These are phyloP conservation scores for Phalanger gymnotis DNA, from an alignment of 2,797 vertebrate species.

Conservation along the genomic window DNA sequence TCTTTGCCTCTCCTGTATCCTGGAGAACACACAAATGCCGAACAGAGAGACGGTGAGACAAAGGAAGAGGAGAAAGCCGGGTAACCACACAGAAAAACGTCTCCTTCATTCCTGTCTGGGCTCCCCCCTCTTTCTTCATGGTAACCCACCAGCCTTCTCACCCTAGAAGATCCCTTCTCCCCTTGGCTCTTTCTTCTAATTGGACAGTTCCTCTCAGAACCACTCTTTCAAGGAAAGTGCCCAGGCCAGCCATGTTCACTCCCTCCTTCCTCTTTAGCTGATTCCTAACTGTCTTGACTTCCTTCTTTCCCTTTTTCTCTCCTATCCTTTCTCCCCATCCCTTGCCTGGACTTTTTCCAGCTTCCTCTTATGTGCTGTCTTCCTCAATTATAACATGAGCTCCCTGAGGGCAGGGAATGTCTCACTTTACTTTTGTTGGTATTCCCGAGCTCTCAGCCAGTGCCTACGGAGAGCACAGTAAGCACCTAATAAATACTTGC, in stretches of 20 bases:
- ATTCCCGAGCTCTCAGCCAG: not conserved
- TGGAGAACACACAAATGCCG: not conserved
- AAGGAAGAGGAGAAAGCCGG: constrained; percentile 37
- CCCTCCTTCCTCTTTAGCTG: not conserved
- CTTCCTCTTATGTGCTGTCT: not conserved
- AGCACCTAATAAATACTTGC: not conserved
- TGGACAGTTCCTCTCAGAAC: not conserved
- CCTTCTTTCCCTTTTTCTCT: not conserved
- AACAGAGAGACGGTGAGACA: not conserved
- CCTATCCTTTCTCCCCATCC: not conserved
- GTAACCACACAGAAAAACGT: constrained; percentile 3
- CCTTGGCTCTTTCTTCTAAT: not conserved
- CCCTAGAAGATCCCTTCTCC: not conserved
- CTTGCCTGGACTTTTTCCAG: too few species aligned
- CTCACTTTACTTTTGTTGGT: not conserved
- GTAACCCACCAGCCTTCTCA: not conserved
- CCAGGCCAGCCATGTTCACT: not conserved
- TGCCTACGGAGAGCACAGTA: not conserved
- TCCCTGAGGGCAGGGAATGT: not conserved
- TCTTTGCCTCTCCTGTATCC: not conserved
- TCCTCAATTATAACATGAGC: not conserved
- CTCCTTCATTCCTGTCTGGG: not conserved
- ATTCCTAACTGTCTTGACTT: not conserved
- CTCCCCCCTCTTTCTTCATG: not conserved
- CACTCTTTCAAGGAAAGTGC: not conserved